Base-by-base conservation (phyloP, 2,888 invertebrate genomes). In the Scaptomyza polygonia region DNA sequence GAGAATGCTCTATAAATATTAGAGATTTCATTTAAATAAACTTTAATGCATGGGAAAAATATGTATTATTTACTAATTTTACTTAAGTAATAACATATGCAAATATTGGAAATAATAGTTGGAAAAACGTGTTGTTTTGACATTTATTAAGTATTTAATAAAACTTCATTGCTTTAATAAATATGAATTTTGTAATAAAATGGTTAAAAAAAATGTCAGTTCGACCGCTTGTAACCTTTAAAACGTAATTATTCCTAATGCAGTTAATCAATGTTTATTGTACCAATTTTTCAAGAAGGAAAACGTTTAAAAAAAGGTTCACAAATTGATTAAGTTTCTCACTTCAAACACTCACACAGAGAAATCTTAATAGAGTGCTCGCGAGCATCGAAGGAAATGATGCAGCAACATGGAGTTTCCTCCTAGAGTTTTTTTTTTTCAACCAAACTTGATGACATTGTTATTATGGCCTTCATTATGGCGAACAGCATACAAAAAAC, bases 401-500 rank as follows among this genome's bases (percentile, higher is more conserved):
- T 52, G 32, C 14, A 51, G 59, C 70, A 69, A 64, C 53, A 73
- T 39, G 39, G 39, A 39, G 55, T 57, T 55, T 65, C 30, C 43
- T 21, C 9, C 9, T 7, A 27, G 21, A 32, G n/a, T 11, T 36
- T 16, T 14, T 14, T n/a, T 21, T 5, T n/a, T 27, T 45, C 40
- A 21, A 39, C 1, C 30, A 29, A 62, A 44, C 18, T 52, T 71
- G 52, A 73, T 73, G 72, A 66, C 51, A 71, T 76, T 66, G 62
- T 76, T 71, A 55, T 52, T 36, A 66, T 75, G 65, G 32, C 54
- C 65, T 62, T 55, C 57, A 61, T 62, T 75, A 53, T 42, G 59
- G 32, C 58, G 62, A 30, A 3, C 12, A n/a, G 48, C 32, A n/a
- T 32, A 32, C 12, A 32, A 47, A 29, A 72, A 40, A 39, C 45